Evolutionary conservation across 2,113 vertebrate species (phyloP).

Genomic region (Mobula birostris): DNA sequence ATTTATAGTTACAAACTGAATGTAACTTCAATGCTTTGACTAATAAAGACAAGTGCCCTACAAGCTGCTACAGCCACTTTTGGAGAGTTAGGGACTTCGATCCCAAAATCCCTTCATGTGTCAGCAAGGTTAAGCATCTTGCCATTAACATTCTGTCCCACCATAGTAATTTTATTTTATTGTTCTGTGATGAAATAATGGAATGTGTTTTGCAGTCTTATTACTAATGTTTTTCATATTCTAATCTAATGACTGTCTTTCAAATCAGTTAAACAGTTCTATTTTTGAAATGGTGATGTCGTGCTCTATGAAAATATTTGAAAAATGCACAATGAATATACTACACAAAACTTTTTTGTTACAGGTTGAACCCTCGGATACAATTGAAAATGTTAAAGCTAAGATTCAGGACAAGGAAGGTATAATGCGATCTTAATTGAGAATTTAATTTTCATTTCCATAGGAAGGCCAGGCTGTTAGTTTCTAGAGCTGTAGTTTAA

Average conservation of each 20-base stretch:
- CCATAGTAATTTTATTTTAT: too few relatives aligned
- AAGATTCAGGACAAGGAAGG: slow-evolving; percentile 99
- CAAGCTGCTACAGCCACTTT: too few relatives aligned
- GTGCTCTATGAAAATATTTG: not conserved
- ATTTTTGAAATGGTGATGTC: too few relatives aligned
- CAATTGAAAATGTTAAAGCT: slow-evolving; percentile 97
- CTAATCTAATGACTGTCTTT: not conserved
- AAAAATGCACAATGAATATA: not conserved
- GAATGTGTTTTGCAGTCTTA: not conserved
- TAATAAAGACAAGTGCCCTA: too few relatives aligned
- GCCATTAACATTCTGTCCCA: too few relatives aligned
- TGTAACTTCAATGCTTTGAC: too few relatives aligned
- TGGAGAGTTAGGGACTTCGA: too few relatives aligned
- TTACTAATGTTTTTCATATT: not conserved
- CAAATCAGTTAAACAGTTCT: not conserved
- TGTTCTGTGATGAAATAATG: not conserved
- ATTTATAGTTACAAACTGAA: too few relatives aligned
- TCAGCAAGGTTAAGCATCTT: too few relatives aligned
- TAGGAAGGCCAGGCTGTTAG: not conserved
- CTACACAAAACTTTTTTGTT: not conserved
- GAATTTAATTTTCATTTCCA: not conserved
- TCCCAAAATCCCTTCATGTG: too few relatives aligned
- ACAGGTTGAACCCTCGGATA: slow-evolving; percentile 95
- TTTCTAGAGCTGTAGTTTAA: not conserved
- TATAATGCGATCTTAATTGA: slow-evolving; percentile 43